These are phyloP conservation scores for Galerucella calmariensis DNA, from an alignment of 2,888 invertebrate species.

Conservation along the genomic window DNA sequence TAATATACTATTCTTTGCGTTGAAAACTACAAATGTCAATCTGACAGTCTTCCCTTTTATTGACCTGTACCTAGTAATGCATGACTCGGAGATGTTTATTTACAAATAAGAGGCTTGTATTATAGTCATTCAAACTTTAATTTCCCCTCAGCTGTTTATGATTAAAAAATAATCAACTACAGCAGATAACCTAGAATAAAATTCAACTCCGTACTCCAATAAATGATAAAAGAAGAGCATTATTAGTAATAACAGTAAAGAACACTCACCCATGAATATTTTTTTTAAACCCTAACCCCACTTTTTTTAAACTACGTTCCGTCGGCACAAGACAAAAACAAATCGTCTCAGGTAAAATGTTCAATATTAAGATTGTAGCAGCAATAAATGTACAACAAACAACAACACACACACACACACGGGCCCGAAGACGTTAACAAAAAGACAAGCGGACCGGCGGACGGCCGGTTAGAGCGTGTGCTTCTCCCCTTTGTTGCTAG, in stretches of 20 bases:
- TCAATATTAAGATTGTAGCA: background rate
- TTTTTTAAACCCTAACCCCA: background rate
- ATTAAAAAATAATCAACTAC: too few relatives aligned
- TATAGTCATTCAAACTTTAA: too few relatives aligned
- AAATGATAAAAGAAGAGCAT: background rate
- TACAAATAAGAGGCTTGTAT: too few relatives aligned
- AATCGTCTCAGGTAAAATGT: background rate
- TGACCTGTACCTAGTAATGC: too few relatives aligned
- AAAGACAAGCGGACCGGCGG: constrained; percentile 20
- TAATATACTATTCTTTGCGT: too few relatives aligned
- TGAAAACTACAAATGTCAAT: too few relatives aligned
- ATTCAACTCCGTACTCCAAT: too few relatives aligned
- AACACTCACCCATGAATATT: background rate
- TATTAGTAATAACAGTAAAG: background rate
- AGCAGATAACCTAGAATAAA: too few relatives aligned
- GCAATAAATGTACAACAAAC: background rate
- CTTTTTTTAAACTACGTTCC: background rate
- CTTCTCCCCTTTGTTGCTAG: constrained; percentile 35
- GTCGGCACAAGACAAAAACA: background rate
- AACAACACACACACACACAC: constrained; percentile 17
- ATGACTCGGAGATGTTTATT: too few relatives aligned
- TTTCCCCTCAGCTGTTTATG: too few relatives aligned
- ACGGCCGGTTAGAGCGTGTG: constrained; percentile 16
- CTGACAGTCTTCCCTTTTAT: too few relatives aligned
- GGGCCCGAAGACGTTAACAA: constrained; percentile 27